Percentiles rank a stretch among this genome's conserved stretches.
These are phyloP conservation scores for Drosophila obscura DNA, from an alignment of 1,140 invertebrate species.

Conservation along the genomic window DNA sequence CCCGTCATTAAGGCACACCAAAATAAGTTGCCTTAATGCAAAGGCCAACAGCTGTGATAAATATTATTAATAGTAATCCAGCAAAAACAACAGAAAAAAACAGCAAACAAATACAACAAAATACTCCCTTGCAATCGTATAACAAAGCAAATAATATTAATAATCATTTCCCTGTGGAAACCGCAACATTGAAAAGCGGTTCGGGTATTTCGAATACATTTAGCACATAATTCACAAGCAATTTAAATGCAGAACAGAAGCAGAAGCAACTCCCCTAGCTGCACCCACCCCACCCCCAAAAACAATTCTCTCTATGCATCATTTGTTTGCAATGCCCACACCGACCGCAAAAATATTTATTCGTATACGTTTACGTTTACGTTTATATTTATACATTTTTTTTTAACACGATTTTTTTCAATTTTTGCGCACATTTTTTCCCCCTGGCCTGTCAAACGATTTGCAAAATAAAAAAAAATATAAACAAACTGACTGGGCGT, in stretches of 20 bases:
- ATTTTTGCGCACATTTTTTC: conserved; percentile 32
- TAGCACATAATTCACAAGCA: conserved; percentile 77
- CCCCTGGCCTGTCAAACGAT: conserved; percentile 70
- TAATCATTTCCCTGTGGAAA: conserved; percentile 52
- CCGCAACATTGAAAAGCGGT: conserved; percentile 64
- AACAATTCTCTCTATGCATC: conserved; percentile 41
- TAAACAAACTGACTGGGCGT: conserved; percentile 35
- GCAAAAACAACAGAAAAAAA: conserved; percentile 4
- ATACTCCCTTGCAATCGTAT: not conserved
- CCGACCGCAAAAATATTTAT: conserved; percentile 66
- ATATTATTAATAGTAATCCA: conserved; percentile 35
- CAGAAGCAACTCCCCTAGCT: conserved; percentile 11
- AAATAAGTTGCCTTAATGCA: conserved; percentile 44
- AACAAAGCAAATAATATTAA: conserved; percentile 46
- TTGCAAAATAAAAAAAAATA: conserved; percentile 56
- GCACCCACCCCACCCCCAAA: conserved; percentile 1
- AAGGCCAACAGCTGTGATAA: conserved; percentile 51
- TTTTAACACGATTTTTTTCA: not conserved
- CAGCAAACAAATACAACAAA: not conserved
- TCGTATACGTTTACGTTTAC: conserved; percentile 28
- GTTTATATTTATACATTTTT: conserved; percentile 57
- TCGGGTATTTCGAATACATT: conserved; percentile 44
- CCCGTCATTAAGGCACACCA: conserved; percentile 40
- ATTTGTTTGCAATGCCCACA: conserved; percentile 48
- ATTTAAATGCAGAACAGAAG: conserved; percentile 52